A percentile compares a stretch with the other conserved stretches of the same genome.
These are phyloP conservation scores for Nycticebus coucang DNA, from an alignment of 2,113 vertebrate genomes.

Conservation along the genomic window DNA sequence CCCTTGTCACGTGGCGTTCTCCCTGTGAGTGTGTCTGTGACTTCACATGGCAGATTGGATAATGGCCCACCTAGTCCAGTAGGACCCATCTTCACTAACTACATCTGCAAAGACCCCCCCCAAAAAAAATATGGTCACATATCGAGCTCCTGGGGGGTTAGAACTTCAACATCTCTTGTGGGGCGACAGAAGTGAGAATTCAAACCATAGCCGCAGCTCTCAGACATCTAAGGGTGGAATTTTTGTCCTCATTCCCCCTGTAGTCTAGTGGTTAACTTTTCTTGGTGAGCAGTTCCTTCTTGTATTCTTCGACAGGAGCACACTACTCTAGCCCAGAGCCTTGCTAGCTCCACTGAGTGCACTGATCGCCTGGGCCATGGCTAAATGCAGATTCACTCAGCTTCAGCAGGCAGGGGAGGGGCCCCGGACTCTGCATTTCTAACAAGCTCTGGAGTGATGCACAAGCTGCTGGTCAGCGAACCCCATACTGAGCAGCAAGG, in stretches of 20 bases:
- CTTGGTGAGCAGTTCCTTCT: neutral
- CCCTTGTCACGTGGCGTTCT: accelerated
- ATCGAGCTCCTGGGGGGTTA: neutral
- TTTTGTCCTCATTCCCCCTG: neutral
- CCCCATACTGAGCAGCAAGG: too few relatives aligned
- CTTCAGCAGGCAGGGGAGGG: neutral
- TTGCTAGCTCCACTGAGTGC: neutral
- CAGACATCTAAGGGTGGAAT: neutral
- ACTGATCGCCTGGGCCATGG: neutral
- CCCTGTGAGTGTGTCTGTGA: neutral
- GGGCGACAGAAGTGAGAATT: too few relatives aligned
- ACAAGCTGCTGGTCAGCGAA: accelerated
- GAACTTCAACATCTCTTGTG: neutral
- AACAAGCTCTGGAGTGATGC: accelerated
- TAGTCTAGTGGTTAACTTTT: neutral
- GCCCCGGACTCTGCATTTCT: neutral
- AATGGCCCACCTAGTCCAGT: neutral
- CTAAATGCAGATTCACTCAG: too few relatives aligned
- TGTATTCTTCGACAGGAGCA: neutral
- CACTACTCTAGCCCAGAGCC: neutral
- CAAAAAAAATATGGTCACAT: neutral
- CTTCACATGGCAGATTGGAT: too few relatives aligned
- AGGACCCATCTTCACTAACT: neutral
- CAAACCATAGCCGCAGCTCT: neutral
- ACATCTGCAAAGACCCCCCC: neutral